A percentile compares a stretch with the other conserved stretches of the same genome.
These are phyloP conservation scores for Ophioninae sp. DNA, from an alignment of 2,888 invertebrate genomes.

Conservation along the genomic window DNA sequence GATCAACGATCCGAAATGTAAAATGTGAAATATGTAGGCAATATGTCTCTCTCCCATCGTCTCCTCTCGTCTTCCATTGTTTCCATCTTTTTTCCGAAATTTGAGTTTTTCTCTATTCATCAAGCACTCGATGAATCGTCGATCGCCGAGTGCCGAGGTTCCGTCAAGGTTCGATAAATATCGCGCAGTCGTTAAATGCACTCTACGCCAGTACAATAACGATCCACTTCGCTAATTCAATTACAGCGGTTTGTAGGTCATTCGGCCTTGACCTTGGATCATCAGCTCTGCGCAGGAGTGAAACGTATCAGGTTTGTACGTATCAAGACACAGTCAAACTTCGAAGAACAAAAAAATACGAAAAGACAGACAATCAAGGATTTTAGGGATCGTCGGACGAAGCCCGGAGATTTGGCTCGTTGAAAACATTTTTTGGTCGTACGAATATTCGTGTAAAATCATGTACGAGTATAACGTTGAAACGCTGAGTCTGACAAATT, in stretches of 20 bases:
- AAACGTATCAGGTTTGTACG: constrained; percentile 11
- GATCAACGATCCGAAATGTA: too few species aligned
- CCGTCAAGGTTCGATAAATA: background rate
- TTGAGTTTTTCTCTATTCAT: background rate
- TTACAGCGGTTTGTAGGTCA: constrained; percentile 27
- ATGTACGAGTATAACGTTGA: background rate
- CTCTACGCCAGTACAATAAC: background rate
- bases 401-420: constrained; percentile 26
- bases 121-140: background rate
- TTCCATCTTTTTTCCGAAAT: background rate
- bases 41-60: background rate
- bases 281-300: background rate
- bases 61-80: background rate
- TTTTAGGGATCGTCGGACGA: background rate
- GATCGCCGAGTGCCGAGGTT: background rate
- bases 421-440: constrained; percentile 17
- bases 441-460: background rate
- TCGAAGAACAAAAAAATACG: background rate
- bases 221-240: background rate
- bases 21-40: too few species aligned
- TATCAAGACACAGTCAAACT: constrained; percentile 24
- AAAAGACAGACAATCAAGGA: background rate
- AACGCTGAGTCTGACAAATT: constrained; percentile 3
- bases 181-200: constrained; percentile 2
- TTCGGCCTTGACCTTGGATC: background rate